Percentiles rank a stretch among this genome's conserved stretches.
phyloP scores from a whole-genome alignment of 1,140 invertebrate genomes.

The Apis dorsata region DNA sequence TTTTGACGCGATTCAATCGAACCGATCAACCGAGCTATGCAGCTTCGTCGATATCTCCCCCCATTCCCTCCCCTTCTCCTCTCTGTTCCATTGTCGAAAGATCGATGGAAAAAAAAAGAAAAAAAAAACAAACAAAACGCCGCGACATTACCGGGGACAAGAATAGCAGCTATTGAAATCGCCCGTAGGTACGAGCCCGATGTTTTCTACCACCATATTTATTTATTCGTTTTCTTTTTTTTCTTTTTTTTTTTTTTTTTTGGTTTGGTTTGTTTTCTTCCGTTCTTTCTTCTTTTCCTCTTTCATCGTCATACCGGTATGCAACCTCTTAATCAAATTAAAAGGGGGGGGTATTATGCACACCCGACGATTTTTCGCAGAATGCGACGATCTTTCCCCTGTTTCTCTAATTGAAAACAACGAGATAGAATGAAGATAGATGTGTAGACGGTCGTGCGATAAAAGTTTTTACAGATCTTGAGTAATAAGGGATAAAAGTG shows the following conservation, averaged over 20 bases:
- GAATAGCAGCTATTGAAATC: slow-evolving; percentile 4
- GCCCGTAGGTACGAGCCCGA: background rate
- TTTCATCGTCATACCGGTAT: background rate
- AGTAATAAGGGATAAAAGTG: background rate
- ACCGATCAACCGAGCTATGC: slow-evolving; percentile 23
- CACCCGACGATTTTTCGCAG: no score
- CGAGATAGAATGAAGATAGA: no score
- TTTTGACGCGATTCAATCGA: slow-evolving; percentile 23
- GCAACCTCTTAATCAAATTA: background rate
- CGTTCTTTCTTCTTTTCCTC: no score
- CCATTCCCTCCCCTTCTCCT: background rate
- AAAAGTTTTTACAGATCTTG: no score
- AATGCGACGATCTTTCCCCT: no score
- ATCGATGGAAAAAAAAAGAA: slow-evolving; percentile 14
- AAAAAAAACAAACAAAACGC: background rate
- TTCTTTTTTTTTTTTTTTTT: no score
- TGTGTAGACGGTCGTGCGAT: no score
- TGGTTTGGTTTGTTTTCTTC: background rate
- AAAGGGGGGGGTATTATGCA: no score
- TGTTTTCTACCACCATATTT: background rate
- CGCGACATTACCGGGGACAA: background rate
- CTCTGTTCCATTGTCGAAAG: slow-evolving; percentile 19
- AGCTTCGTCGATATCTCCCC: background rate
- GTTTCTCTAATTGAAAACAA: no score
- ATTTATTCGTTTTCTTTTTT: background rate